Conservation (phyloP, 35 echinoderm and acorn worm genomes). For the Apostichopus parvimensis region DNA sequence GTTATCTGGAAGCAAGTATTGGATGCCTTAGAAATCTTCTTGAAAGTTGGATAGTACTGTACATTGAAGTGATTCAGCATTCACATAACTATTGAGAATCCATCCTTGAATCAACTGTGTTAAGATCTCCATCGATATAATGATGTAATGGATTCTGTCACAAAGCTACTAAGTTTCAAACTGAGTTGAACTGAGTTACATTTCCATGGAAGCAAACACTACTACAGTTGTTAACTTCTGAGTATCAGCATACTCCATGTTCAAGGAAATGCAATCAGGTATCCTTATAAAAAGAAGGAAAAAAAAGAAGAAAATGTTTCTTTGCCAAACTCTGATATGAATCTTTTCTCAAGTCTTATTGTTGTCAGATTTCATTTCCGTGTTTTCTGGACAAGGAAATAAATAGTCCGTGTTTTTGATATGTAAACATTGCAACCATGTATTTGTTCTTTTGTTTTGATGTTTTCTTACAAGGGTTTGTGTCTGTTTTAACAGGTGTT, state of each 20-base stretch:
- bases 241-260: not conserved
- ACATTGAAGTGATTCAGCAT: no score
- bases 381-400: constrained; percentile 18
- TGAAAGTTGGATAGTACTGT: no score
- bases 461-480: not conserved
- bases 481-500: constrained; percentile 77
- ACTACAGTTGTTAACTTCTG: not conserved
- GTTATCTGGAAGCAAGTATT: no score
- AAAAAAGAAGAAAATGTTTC: not conserved
- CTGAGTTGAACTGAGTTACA: no score
- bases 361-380: constrained; percentile 6
- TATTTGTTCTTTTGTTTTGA: constrained; percentile 6
- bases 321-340: not conserved
- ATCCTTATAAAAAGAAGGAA: not conserved
- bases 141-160: no score
- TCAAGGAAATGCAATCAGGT: constrained; percentile 1
- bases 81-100: no score
- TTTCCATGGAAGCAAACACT: no score
- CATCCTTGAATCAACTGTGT: no score
- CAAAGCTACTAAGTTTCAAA: no score
- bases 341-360: not conserved
- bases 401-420: not conserved
- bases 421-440: not conserved
- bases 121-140: no score
- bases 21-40: no score